A percentile compares a stretch with the other conserved stretches of the same genome.
Conservation (phyloP, 1,140 invertebrate species). For the Plectus sambesii region DNA sequence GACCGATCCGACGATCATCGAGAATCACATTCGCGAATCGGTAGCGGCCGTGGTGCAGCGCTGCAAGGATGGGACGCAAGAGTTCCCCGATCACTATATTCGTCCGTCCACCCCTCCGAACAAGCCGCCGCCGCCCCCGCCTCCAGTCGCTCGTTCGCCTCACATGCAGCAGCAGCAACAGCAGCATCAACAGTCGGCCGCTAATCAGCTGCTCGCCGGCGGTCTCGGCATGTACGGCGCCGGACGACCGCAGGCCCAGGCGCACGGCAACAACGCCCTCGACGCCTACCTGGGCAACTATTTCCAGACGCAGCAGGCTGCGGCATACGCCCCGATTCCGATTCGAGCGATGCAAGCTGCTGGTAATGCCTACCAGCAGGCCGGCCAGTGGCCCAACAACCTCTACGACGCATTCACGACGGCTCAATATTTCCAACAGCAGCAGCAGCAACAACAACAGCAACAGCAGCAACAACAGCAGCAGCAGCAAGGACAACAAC, state of each 20-base stretch:
- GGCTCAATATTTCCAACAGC: conserved; percentile 46
- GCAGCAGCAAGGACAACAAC: neutral
- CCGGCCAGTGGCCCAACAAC: conserved; percentile 57
- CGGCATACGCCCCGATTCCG: neutral
- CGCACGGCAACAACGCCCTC: conserved; percentile 16
- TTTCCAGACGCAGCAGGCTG: neutral
- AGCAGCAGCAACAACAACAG: conserved; percentile 48
- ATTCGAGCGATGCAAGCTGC: neutral
- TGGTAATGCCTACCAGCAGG: conserved; percentile 61
- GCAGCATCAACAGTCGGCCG: conserved; percentile 20
- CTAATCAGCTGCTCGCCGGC: conserved; percentile 23
- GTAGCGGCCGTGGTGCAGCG: too few species aligned
- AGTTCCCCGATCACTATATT: too few species aligned
- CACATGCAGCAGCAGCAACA: too few species aligned
- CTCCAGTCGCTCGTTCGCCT: too few species aligned
- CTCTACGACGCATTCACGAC: conserved; percentile 27
- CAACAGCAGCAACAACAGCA: conserved; percentile 32
- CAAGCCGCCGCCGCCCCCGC: too few species aligned
- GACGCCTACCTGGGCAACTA: conserved; percentile 44
- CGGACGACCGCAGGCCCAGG: conserved; percentile 9
- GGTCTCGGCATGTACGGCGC: conserved; percentile 21
- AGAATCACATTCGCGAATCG: too few species aligned
- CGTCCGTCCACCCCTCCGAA: too few species aligned
- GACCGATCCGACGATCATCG: too few species aligned
- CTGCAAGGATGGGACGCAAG: too few species aligned